These are phyloP conservation scores for Athene cunicularia DNA, from an alignment of 2,113 vertebrate genomes.

Conservation along the genomic window DNA sequence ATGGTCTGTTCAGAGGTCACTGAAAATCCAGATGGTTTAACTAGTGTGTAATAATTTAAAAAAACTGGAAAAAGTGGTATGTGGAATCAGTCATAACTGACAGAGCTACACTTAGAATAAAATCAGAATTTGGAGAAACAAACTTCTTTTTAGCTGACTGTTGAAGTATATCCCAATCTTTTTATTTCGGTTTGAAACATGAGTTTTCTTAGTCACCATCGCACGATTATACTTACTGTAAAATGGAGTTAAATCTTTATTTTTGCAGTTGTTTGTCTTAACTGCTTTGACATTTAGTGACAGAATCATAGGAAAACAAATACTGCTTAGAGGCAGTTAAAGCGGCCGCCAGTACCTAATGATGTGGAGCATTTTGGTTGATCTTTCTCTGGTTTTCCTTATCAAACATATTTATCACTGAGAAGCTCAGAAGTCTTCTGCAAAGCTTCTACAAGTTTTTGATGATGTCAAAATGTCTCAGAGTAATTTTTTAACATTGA, in stretches of 20 bases:
- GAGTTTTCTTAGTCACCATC: neutral
- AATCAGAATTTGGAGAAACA: neutral
- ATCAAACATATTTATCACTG: neutral
- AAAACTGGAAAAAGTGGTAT: neutral
- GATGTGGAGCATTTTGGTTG: neutral
- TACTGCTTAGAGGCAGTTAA: neutral
- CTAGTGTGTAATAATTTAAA: neutral
- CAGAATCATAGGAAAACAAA: neutral
- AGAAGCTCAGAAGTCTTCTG: neutral
- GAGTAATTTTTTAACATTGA: neutral
- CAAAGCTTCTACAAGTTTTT: neutral
- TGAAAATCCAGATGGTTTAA: neutral
- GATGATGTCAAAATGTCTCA: neutral
- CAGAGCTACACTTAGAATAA: neutral
- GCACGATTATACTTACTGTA: neutral
- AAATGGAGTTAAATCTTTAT: neutral
- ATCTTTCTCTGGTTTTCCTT: neutral
- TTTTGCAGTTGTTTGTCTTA: neutral
- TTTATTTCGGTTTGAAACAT: neutral
- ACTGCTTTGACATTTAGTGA: neutral
- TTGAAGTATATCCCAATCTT: neutral
- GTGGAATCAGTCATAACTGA: neutral
- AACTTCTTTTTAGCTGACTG: neutral
- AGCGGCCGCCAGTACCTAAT: neutral
- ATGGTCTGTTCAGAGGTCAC: neutral